Evolutionary conservation across 2,888 invertebrate species (phyloP), one percentile per base, ranked within the genome.

Genomic region (Tyria jacobaeae): DNA sequence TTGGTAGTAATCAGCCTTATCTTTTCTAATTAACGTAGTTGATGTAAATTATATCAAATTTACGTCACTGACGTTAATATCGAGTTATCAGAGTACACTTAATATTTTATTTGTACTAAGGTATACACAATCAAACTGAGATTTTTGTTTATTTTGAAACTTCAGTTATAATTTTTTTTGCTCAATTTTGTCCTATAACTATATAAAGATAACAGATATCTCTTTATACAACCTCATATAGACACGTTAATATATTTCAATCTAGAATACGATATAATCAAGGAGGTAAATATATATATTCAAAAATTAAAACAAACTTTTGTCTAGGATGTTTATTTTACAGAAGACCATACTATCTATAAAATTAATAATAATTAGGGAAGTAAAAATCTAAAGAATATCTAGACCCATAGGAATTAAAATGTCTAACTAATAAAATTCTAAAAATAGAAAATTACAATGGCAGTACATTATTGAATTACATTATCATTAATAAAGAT

Each of bases 271-370:
- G n/a, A n/a, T 10, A 21, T 12, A 12, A 21, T 21, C 4, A 21
- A 17, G 21, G 12, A 12, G 17, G 10, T 17, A 1, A n/a, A 17
- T 17, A 9, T 17, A 44, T 44, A 21, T n/a, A 12, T 44, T 21
- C 10, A 12, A 21, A 12, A 68, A 61, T 31, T 27, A 44, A 75
- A 69, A 72, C 54, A 64, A 51, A 56, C n/a, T 48, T 49, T 34
- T 44, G 14, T 56, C 49, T 57, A 62, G 61, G 53, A 52, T 64
- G 62, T 72, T 75, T 69, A 68, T 75, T 71, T 54, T 60, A 69
- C 62, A 71, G 51, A 66, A 65, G 58, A 63, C 60, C 53, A 66
- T 71, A 71, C 50, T 61, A 34, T 53, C 57, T 64, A 66, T 39
- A 41, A 41, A 41, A 41, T 41, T 41, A 44, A 44, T 44, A 21